A percentile compares a stretch with the other conserved stretches of the same genome.
Evolutionary conservation across 2,888 invertebrate genomes (phyloP).

Genomic region (Disparrhopalites patrizii): DNA sequence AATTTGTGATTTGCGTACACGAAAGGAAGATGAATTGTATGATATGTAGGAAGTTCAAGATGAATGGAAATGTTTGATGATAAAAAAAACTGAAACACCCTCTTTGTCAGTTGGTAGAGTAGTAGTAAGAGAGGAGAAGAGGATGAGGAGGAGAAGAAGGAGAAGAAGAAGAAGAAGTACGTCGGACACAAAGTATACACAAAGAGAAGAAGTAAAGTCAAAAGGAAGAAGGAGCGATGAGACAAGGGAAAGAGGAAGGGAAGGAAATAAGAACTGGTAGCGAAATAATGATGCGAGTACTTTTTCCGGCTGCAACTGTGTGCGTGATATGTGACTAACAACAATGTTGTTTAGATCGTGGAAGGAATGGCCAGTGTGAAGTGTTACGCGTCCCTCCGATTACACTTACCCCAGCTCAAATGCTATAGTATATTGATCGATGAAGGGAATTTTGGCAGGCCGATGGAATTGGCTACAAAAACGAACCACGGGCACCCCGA

Average conservation of each 20-base stretch:
- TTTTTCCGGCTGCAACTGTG: constrained; percentile 23
- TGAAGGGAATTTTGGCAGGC: constrained; percentile 32
- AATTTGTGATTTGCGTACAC: not conserved
- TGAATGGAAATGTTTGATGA: constrained; percentile 9
- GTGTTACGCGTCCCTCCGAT: constrained; percentile 37
- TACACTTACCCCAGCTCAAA: constrained; percentile 34
- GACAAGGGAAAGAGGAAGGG: constrained; percentile 27
- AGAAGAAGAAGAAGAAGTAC: not conserved
- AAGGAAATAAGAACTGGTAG: constrained; percentile 28
- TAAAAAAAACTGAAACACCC: not conserved
- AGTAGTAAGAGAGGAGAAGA: constrained; percentile 8
- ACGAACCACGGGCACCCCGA: too few species aligned
- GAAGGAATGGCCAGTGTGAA: constrained; percentile 30
- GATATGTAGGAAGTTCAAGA: constrained; percentile 10
- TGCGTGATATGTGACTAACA: constrained; percentile 38
- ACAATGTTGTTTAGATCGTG: constrained; percentile 31
- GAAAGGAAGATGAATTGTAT: not conserved
- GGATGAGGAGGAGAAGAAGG: constrained; percentile 31
- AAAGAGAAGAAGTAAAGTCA: not conserved
- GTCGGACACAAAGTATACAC: not conserved
- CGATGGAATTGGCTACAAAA: constrained; percentile 8
- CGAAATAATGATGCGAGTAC: constrained; percentile 30
- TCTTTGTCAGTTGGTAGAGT: not conserved
- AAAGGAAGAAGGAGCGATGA: constrained; percentile 30
- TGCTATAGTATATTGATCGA: constrained; percentile 40